Conservation (phyloP, 1,140 invertebrate species). For the Calliopsis andreniformis region DNA sequence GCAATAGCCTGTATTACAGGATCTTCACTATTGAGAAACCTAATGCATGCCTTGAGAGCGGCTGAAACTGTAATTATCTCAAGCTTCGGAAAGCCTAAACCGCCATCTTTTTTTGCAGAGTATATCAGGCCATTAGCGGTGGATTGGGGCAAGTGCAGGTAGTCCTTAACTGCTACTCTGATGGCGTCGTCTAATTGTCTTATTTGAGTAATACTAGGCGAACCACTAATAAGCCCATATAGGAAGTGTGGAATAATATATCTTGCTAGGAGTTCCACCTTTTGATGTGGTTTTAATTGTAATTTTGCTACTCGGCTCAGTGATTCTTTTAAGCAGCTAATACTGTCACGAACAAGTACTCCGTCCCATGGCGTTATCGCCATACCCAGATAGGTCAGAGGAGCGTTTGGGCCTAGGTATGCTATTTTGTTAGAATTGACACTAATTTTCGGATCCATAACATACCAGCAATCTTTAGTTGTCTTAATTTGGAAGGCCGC, state of each 20-base stretch:
- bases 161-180: not conserved
- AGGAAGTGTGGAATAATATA: conserved; percentile 9
- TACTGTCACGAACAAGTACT: too few relatives aligned
- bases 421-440: too few relatives aligned
- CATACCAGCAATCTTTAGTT: too few relatives aligned
- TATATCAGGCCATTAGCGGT: conserved; percentile 12
- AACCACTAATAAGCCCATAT: not conserved
- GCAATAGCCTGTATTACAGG: too few relatives aligned
- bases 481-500: too few relatives aligned
- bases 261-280: not conserved
- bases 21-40: not conserved
- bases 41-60: not conserved
- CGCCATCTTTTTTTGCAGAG: not conserved
- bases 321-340: too few relatives aligned
- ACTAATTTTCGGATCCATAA: too few relatives aligned
- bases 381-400: too few relatives aligned
- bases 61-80: not conserved
- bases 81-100: not conserved
- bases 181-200: not conserved
- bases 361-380: too few relatives aligned
- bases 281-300: conserved; percentile 22
- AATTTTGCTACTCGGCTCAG: too few relatives aligned
- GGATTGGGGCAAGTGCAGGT: not conserved
- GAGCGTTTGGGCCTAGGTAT: too few relatives aligned
- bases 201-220: not conserved